Evolutionary conservation across 2,797 vertebrate species (phyloP).

Genomic region (Chloroceryle amazona): DNA sequence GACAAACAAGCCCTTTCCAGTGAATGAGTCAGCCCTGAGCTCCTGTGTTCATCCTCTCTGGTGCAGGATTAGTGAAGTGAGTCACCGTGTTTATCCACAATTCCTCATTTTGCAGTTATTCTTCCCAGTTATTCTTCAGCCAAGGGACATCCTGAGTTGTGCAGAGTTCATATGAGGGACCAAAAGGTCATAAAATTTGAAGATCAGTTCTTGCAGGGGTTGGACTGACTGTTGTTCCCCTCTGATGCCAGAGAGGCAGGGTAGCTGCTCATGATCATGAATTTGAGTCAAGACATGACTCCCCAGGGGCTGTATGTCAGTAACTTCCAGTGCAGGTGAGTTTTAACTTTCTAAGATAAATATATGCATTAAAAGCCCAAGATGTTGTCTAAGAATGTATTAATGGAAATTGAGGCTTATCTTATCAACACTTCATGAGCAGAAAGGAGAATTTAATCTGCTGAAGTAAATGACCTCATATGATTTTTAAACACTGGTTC

Average conservation of each 20-base stretch:
- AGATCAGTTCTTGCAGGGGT: neutral
- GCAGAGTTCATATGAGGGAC: accelerated
- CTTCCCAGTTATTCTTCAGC: neutral
- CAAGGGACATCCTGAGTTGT: neutral
- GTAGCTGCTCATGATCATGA: neutral
- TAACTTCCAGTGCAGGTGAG: neutral
- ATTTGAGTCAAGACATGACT: neutral
- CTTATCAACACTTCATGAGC: neutral
- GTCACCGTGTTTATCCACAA: neutral
- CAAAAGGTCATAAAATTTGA: neutral
- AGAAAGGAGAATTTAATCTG: neutral
- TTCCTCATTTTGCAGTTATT: neutral
- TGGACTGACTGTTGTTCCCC: neutral
- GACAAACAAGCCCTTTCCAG: neutral
- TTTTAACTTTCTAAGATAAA: neutral
- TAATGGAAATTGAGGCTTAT: neutral
- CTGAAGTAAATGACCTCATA: neutral
- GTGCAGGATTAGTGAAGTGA: neutral
- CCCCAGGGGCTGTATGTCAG: neutral
- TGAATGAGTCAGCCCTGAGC: neutral
- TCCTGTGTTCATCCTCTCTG: neutral
- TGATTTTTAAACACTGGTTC: neutral
- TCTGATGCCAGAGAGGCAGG: neutral
- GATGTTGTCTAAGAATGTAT: neutral
- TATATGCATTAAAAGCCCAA: neutral